Percentiles rank a stretch among this genome's conserved stretches.
Conservation (phyloP, 2,113 vertebrate species). For the Aldabrachelys gigantea region DNA sequence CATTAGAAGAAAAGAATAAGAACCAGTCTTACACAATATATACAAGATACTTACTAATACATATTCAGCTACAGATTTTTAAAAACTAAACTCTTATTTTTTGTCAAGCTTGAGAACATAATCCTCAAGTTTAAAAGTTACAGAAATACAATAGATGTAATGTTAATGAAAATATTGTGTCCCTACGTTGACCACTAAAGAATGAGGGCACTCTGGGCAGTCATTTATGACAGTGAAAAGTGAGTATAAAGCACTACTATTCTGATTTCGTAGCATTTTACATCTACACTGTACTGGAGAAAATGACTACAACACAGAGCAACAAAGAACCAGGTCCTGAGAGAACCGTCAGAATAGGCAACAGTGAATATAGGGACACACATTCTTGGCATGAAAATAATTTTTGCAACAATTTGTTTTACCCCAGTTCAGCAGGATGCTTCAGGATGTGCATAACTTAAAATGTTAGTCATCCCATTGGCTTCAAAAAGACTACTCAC, state of each 20-base stretch:
- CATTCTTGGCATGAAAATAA: not conserved
- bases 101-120: not conserved
- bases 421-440: not conserved
- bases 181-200: not conserved
- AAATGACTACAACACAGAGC: not conserved
- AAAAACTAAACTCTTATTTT: not conserved
- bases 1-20: not conserved
- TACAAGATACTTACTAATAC: not conserved
- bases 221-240: rapidly evolving
- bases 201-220: not conserved
- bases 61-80: not conserved
- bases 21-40: rapidly evolving
- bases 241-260: rapidly evolving
- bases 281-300: not conserved
- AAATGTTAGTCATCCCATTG: not conserved
- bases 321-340: not conserved
- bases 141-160: not conserved
- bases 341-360: not conserved
- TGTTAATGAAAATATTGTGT: rapidly evolving
- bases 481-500: not conserved
- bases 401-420: not conserved
- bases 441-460: not conserved
- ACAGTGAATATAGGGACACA: not conserved
- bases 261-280: not conserved
- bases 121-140: not conserved